These are phyloP conservation scores for Haliclystus octoradiatus DNA, from an alignment of 30 jellyfish, hydroid and myxozoan species.

Conservation along the genomic window DNA sequence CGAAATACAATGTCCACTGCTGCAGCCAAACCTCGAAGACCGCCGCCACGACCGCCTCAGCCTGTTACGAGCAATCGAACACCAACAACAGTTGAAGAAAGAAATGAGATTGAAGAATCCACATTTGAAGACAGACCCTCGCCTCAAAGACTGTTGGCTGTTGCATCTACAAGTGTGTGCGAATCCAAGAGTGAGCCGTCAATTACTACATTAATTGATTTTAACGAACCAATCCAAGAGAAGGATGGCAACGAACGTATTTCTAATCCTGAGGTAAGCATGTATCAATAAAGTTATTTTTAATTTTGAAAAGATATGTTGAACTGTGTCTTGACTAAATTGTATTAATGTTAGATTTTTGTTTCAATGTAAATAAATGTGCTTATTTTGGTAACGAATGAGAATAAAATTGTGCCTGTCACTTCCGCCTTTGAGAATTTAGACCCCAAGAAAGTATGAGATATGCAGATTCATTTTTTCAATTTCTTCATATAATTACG, in stretches of 20 bases:
- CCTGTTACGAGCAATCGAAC: neutral
- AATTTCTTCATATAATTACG: no score
- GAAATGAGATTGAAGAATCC: neutral
- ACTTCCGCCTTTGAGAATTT: no score
- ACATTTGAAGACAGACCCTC: neutral
- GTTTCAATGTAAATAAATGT: no score
- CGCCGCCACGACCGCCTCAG: constrained; percentile 16
- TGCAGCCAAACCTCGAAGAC: constrained; percentile 6
- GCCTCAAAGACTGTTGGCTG: constrained; percentile 10
- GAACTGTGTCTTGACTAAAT: no score
- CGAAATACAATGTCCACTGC: neutral
- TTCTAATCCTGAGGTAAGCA: neutral
- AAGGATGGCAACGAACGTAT: neutral
- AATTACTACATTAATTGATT: constrained; percentile 12
- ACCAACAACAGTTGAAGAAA: neutral
- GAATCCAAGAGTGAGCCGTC: constrained; percentile 35
- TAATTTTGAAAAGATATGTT: no score
- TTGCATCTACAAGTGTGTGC: constrained; percentile 6
- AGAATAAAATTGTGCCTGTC: no score
- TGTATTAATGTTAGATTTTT: no score
- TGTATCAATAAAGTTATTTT: no score
- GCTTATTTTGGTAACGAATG: no score
- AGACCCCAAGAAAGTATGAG: no score
- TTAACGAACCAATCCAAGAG: no score
- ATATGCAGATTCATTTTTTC: no score